These are phyloP conservation scores for Teinopalpus imperialis DNA, from an alignment of 2,888 invertebrate species.

Conservation along the genomic window DNA sequence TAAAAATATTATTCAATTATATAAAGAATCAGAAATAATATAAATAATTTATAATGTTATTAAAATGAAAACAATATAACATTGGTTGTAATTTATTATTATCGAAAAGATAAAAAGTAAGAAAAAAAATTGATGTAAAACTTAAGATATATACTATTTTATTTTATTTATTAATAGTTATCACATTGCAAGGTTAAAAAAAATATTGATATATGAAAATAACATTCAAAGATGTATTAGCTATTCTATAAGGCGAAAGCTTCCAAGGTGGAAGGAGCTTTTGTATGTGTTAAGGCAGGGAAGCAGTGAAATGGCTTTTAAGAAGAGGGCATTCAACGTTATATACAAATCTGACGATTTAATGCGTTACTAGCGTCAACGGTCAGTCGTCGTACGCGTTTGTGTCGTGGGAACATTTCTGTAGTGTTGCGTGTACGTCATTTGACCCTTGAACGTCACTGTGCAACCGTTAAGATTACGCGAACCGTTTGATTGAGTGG, in stretches of 20 bases:
- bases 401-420: conserved; percentile 67
- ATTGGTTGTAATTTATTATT: too few species aligned
- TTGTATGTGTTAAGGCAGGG: conserved; percentile 9
- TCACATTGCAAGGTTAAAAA: too few species aligned
- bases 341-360: conserved; percentile 48
- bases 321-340: conserved; percentile 44
- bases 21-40: too few species aligned
- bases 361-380: conserved; percentile 37
- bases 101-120: too few species aligned
- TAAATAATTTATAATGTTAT: too few species aligned
- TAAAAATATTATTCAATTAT: too few species aligned
- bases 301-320: conserved; percentile 43
- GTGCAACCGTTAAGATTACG: conserved; percentile 45
- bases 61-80: too few species aligned
- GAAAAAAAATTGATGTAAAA: too few species aligned
- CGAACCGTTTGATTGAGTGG: conserved; percentile 43
- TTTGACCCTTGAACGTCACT: conserved; percentile 63
- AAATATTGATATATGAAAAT: too few species aligned
- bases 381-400: conserved; percentile 43
- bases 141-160: too few species aligned
- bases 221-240: too few species aligned
- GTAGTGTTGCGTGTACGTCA: conserved; percentile 50
- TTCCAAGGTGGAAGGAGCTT: conserved; percentile 16
- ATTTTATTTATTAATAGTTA: too few species aligned
- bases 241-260: conserved; percentile 35